Evolutionary conservation across 2,888 invertebrate species (phyloP), one percentile per base, ranked within the genome.

Genomic region (Dascillus cervinus): DNA sequence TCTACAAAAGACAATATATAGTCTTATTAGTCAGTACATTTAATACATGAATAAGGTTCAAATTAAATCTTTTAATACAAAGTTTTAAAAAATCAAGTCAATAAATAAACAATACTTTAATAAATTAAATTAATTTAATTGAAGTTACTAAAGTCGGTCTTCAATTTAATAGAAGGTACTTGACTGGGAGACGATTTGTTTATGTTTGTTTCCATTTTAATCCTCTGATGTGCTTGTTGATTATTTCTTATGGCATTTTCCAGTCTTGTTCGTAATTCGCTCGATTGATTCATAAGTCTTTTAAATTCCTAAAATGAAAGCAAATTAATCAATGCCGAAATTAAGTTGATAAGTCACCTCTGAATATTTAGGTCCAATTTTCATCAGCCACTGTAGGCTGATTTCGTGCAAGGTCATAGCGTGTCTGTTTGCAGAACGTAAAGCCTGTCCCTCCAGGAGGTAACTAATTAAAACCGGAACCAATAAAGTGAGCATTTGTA

Each of bases 111-210:
- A n/a, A n/a, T n/a, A n/a, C n/a, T n/a, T n/a, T 44, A 39, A 34
- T 32, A 34, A 19, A 29, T 12, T 22, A n/a, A 8, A 29, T 67
- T 75, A 82, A 54, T 80, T 79, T n/a, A n/a, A n/a, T n/a, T n/a
- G 57, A 92, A 95, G 67, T 92, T 91, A 55, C 90, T 90, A 63
- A 94, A 95, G 67, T 94, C 89, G 2, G 91, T 94, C 71, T 90
- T 92, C 46, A 94, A 72, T 64, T 90, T 88, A 56, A 94, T 94
- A 29, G 87, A 82, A 36, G 87, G 88, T 37, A 68, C 66, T 52
- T 68, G 69, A 40, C 52, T 56, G 26, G 58, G 47, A 25, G 55
- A 33, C 19, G 60, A 54, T 42, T 71, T 68, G 32, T 53, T 58
- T 28, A 64, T 59, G 39, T 64, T 67, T 22, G 64, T 55, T 44